These are phyloP conservation scores for Polyodon spathula DNA, from an alignment of 2,113 vertebrate genomes.

Conservation along the genomic window DNA sequence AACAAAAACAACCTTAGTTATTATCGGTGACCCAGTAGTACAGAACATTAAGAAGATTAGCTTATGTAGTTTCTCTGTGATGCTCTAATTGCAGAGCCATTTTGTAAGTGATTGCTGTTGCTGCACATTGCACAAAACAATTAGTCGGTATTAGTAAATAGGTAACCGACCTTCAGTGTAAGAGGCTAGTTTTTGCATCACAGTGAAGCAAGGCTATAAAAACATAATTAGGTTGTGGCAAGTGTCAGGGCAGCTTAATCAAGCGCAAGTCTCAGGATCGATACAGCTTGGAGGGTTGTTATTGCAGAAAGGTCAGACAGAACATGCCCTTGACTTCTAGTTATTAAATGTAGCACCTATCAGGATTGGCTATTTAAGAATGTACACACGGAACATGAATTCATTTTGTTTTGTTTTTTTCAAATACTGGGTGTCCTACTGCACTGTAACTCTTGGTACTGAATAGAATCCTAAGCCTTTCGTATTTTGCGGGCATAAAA, in stretches of 20 bases:
- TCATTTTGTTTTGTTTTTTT: not conserved
- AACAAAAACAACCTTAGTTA: too few relatives aligned
- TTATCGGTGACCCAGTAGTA: too few relatives aligned
- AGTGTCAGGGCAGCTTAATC: not conserved
- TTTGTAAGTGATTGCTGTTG: not conserved
- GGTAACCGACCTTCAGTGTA: not conserved
- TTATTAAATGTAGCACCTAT: not conserved
- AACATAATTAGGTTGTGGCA: not conserved
- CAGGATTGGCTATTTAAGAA: not conserved
- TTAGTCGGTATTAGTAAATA: not conserved
- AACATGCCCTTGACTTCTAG: not conserved
- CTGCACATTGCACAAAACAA: not conserved
- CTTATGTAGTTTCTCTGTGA: not conserved
- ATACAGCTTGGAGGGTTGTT: not conserved
- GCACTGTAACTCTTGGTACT: too few relatives aligned
- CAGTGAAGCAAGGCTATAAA: not conserved
- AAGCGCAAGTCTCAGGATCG: not conserved
- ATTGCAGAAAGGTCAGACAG: not conserved
- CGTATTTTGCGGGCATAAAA: too few relatives aligned
- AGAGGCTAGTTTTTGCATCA: not conserved
- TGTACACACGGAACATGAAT: not conserved
- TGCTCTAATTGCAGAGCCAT: not conserved
- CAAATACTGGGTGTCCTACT: too few relatives aligned
- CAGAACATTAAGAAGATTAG: not conserved
- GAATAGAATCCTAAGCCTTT: too few relatives aligned